Conservation (phyloP, 2,888 invertebrate genomes). For the Lymantria dispar region DNA sequence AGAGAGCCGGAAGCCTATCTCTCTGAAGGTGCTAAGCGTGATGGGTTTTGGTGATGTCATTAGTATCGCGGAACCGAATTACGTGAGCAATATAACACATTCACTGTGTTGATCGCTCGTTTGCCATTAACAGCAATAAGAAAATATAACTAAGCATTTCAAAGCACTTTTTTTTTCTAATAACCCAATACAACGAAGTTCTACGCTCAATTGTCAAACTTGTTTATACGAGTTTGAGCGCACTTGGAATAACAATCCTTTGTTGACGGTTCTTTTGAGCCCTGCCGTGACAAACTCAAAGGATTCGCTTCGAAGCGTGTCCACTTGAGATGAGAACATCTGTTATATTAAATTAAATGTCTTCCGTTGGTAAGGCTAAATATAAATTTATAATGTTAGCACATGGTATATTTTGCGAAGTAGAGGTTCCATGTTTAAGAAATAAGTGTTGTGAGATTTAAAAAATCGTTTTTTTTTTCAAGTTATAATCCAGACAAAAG, state of each 20-base stretch:
- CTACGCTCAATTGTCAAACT: conserved; percentile 60
- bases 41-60: too few species aligned
- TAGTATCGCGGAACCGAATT: too few species aligned
- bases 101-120: too few species aligned
- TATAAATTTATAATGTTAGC: conserved; percentile 48
- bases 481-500: too few species aligned
- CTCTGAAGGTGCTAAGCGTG: too few species aligned
- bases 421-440: too few species aligned
- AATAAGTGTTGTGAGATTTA: too few species aligned
- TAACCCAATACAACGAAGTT: conserved; percentile 12
- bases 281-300: conserved; percentile 67
- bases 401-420: conserved; percentile 3
- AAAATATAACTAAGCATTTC: too few species aligned
- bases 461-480: too few species aligned
- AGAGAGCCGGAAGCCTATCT: too few species aligned
- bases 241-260: conserved; percentile 74
- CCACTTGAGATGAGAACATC: conserved; percentile 64
- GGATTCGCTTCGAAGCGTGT: conserved; percentile 62
- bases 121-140: too few species aligned
- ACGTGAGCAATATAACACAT: too few species aligned
- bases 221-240: conserved; percentile 65
- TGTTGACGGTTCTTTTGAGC: conserved; percentile 67
- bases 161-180: background rate
- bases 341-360: conserved; percentile 72
- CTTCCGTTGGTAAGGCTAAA: conserved; percentile 47